These are phyloP conservation scores for Conistra vaccinii DNA, from an alignment of 2,888 invertebrate genomes.

Conservation along the genomic window DNA sequence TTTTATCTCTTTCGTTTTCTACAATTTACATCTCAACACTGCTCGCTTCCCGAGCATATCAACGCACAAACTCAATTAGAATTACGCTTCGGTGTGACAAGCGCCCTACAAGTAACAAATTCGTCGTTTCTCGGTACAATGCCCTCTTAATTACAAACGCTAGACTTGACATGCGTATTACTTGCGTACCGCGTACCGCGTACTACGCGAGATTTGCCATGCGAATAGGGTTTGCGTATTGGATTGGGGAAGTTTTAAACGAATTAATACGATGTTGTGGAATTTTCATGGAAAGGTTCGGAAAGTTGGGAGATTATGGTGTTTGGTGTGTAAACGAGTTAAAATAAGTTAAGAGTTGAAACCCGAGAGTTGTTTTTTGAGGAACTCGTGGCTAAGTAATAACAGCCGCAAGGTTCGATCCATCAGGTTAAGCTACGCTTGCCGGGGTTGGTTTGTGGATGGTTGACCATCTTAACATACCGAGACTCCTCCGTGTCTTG, in stretches of 20 bases:
- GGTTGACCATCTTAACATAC: no score
- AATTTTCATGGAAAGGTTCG: conserved; percentile 26
- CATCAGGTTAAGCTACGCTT: no score
- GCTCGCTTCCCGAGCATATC: conserved; percentile 21
- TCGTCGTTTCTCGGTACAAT: conserved; percentile 69
- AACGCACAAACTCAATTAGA: conserved; percentile 42
- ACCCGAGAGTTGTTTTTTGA: no score
- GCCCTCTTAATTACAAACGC: conserved; percentile 73
- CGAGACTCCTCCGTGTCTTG: no score
- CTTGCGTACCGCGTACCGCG: conserved; percentile 62
- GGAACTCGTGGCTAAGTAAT: no score
- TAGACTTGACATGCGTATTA: conserved; percentile 67
- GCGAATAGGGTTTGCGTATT: conserved; percentile 58
- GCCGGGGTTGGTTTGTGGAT: no score
- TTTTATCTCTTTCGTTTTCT: background rate
- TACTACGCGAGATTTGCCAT: conserved; percentile 62
- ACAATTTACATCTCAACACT: conserved; percentile 33
- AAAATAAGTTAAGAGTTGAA: background rate
- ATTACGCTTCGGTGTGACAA: conserved; percentile 68
- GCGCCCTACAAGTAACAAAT: conserved; percentile 63
- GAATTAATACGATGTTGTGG: conserved; percentile 47
- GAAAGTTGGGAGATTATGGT: conserved; percentile 15
- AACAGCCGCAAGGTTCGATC: no score
- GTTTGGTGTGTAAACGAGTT: conserved; percentile 24
- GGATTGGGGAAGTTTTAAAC: conserved; percentile 58